Base-by-base conservation (phyloP, 2,888 invertebrate species). In the Drosophila pseudotalamancana region DNA sequence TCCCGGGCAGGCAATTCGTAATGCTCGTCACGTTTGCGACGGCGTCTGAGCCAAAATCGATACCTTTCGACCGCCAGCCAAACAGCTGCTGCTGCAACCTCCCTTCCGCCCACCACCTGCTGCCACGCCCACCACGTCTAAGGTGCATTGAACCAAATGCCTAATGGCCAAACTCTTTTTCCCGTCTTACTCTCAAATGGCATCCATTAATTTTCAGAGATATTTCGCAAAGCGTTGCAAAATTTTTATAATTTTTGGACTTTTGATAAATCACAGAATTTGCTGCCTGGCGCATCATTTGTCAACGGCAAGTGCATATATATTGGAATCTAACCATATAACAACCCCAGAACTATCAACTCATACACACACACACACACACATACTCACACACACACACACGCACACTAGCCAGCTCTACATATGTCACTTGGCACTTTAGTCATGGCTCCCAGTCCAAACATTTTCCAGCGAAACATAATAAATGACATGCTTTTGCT, bases 41-140 rank as follows among this genome's bases (percentile, higher is more conserved):
- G 62, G 63, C 67, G 80, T 80, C 80, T 80, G 86, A 57, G 79
- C 61, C 48, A 82, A 79, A 81, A 80, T 80, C 83, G 76, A 80
- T 82, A 82, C 50, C 49, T 56, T 35, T 50, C 23, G 51, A 46
- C 19, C 57, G 18, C 34, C 9, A 11, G 29, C 19, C 42, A 49
- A 57, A 63, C 78, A 68, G 57, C 74, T 74, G 65, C 50, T 56
- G 62, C 59, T 63, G 4, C 21, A 2, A 6, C 34, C n/a, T 4
- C 16, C 9, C n/a, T 4, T 12, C 9, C 21, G 6, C 23, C 25
- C 21, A 25, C 18, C 25, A 19, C 37, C 21, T 6, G 43, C 18
- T 16, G 21, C 1, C 25, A 50, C 16, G 23, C 34, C n/a, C 48
- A 16, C n/a, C 29, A 31, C 23, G 25, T 11, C 29, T 19, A 35